Evolutionary conservation across 2,888 invertebrate species (phyloP).

Genomic region (Sinodicranocentrus sp.): DNA sequence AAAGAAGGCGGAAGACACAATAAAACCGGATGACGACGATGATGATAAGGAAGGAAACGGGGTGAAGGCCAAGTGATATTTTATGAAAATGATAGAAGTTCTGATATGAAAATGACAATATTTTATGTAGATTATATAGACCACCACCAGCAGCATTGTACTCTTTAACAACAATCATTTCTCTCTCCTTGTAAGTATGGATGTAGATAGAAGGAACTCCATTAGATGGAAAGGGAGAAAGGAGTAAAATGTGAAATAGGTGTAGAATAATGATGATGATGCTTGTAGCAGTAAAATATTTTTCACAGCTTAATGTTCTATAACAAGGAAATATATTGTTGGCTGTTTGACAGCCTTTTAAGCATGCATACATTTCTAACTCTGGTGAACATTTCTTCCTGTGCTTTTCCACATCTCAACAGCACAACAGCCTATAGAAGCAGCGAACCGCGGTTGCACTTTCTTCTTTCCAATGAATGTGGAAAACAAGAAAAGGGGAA

Average conservation of each 20-base stretch:
- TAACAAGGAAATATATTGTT: conserved; percentile 37
- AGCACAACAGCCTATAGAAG: not conserved
- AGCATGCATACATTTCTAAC: not conserved
- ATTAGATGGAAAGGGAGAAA: not conserved
- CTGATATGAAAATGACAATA: conserved; percentile 20
- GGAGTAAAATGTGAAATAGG: not conserved
- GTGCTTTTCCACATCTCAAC: not conserved
- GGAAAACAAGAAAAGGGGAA: not conserved
- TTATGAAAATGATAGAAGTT: conserved; percentile 51
- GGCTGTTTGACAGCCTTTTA: conserved; percentile 45
- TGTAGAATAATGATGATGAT: not conserved
- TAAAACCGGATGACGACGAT: conserved; percentile 21
- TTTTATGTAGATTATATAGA: conserved; percentile 16
- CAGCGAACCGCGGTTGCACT: conserved; percentile 8
- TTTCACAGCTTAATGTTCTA: conserved; percentile 29
- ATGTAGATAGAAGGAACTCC: not conserved
- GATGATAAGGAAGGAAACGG: conserved; percentile 25
- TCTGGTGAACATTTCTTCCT: not conserved
- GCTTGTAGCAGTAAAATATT: conserved; percentile 6
- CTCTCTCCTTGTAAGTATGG: not conserved
- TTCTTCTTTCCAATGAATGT: not conserved
- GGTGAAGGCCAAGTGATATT: conserved; percentile 52
- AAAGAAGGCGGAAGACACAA: conserved; percentile 42
- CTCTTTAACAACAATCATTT: not conserved
- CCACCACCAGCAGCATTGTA: not conserved